Evolutionary conservation across 2,797 vertebrate species (phyloP).

Genomic region (Tangara arthus): DNA sequence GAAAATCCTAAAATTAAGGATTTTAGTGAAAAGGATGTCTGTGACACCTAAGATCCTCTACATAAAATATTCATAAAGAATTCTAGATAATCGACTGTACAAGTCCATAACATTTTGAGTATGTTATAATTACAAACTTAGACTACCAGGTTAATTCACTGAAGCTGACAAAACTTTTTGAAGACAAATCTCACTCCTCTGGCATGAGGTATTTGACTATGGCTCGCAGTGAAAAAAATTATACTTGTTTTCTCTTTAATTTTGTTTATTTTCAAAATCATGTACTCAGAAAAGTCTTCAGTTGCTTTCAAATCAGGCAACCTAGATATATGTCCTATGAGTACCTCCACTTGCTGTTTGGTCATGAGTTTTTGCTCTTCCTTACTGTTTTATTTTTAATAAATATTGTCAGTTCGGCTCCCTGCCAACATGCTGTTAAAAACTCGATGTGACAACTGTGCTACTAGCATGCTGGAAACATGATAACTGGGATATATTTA

Average conservation of each 20-base stretch:
- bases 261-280: not conserved
- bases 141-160: not conserved
- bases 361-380: not conserved
- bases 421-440: not conserved
- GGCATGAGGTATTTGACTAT: not conserved
- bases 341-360: not conserved
- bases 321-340: not conserved
- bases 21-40: too few relatives aligned
- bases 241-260: not conserved
- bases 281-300: not conserved
- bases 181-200: not conserved
- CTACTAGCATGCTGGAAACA: not conserved
- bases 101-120: not conserved
- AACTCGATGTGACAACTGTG: not conserved
- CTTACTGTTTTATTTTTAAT: not conserved
- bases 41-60: not conserved
- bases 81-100: not conserved
- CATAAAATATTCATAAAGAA: not conserved
- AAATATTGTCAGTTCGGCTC: not conserved
- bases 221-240: fast-evolving
- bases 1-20: too few relatives aligned
- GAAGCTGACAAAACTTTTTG: not conserved
- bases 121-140: not conserved
- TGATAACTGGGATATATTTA: not conserved
- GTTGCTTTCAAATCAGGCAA: not conserved